phyloP scores from a whole-genome alignment of 2,113 vertebrate genomes.

The Axis porcinus region DNA sequence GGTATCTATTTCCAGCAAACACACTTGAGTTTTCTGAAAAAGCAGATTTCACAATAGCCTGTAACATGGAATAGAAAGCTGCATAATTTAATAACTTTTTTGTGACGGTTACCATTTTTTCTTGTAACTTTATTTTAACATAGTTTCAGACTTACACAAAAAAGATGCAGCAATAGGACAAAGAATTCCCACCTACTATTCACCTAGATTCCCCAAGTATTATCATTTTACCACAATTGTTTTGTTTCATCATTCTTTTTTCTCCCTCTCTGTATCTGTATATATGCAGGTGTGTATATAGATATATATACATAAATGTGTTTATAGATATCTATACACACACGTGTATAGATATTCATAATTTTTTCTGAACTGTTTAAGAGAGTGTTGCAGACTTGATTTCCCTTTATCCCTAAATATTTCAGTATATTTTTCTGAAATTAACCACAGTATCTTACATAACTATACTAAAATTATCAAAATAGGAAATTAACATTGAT shows the following conservation, averaged over 20 bases:
- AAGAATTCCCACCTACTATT: neutral
- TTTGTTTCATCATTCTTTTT: neutral
- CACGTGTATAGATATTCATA: neutral
- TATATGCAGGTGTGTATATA: neutral
- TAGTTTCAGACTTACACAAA: slow-evolving; percentile 23
- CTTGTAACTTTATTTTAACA: slow-evolving; percentile 30
- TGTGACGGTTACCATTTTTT: neutral
- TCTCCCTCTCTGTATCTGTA: neutral
- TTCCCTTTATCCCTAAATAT: slow-evolving; percentile 22
- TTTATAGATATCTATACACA: neutral
- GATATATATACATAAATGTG: neutral
- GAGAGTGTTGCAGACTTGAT: neutral
- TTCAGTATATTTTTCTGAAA: slow-evolving; percentile 30
- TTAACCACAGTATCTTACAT: slow-evolving; percentile 21
- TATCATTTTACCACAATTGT: neutral
- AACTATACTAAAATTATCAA: slow-evolving; percentile 24
- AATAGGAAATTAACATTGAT: slow-evolving; percentile 18
- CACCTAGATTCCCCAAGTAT: neutral
- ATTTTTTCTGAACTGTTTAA: slow-evolving; percentile 1
- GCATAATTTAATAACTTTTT: neutral
- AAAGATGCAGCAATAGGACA: neutral
- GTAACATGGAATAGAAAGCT: slow-evolving; percentile 22
- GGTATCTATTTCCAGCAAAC: neutral
- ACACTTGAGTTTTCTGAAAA: slow-evolving; percentile 24
- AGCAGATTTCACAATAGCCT: neutral